Evolutionary conservation across 2,888 invertebrate species (phyloP).

Genomic region (Cactoblastis cactorum): DNA sequence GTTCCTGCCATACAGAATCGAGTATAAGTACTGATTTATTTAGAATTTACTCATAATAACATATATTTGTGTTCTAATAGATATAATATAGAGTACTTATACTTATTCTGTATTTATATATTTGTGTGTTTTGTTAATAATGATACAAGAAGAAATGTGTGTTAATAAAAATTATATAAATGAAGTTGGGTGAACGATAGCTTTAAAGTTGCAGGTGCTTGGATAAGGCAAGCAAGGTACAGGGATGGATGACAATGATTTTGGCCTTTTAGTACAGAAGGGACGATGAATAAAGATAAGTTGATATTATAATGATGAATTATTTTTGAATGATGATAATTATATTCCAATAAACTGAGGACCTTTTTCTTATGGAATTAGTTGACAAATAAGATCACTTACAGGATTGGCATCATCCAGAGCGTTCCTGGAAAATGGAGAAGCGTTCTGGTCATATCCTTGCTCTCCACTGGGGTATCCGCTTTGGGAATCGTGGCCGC

Average conservation of each 20-base stretch:
- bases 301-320: too few species aligned
- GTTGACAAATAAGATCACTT: constrained; percentile 26
- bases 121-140: not conserved
- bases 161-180: too few species aligned
- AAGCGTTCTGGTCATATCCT: constrained; percentile 49
- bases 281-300: too few species aligned
- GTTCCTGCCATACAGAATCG: constrained; percentile 66
- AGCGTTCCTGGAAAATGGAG: constrained; percentile 45
- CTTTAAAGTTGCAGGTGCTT: too few species aligned
- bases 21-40: constrained; percentile 39
- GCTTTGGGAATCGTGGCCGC: constrained; percentile 19
- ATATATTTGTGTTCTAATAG: not conserved
- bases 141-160: not conserved
- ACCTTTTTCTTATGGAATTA: too few species aligned
- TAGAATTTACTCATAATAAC: constrained; percentile 5
- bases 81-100: constrained; percentile 32
- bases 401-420: constrained; percentile 48
- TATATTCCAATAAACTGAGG: too few species aligned
- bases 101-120: constrained; percentile 31
- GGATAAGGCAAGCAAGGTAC: too few species aligned
- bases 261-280: too few species aligned
- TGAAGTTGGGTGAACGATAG: too few species aligned
- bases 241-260: too few species aligned
- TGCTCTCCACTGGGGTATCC: constrained; percentile 33
- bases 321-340: too few species aligned